Evolutionary conservation across 2,888 invertebrate species (phyloP).

Genomic region (Rotaria sp.): DNA sequence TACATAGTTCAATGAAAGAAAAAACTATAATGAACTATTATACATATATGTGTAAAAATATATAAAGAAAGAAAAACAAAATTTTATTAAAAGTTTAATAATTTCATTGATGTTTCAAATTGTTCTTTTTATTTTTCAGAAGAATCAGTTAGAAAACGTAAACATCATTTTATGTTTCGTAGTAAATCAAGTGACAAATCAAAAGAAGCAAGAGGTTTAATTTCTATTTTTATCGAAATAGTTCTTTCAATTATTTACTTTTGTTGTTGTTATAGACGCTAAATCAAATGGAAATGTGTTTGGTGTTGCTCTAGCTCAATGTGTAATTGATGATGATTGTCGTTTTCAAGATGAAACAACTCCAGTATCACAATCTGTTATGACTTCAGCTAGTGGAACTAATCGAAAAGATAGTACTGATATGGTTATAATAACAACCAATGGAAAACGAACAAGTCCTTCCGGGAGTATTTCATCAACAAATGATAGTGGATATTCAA

Average conservation of each 20-base stretch:
- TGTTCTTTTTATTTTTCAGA: not conserved
- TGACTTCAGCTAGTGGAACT: not conserved
- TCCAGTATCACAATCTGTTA: not conserved
- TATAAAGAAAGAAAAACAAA: not conserved
- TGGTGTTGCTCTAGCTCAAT: conserved; percentile 4
- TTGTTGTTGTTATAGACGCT: not conserved
- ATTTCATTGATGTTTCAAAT: not conserved
- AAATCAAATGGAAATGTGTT: not conserved
- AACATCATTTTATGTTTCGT: conserved; percentile 31
- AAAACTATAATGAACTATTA: not conserved
- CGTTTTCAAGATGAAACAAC: not conserved
- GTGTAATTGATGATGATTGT: conserved; percentile 7
- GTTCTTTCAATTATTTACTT: too few species aligned
- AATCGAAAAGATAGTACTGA: conserved; percentile 7
- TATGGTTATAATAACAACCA: not conserved
- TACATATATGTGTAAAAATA: not conserved
- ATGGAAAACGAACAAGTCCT: conserved; percentile 6
- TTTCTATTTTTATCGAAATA: not conserved
- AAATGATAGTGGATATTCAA: conserved; percentile 24
- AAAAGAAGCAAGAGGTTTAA: conserved; percentile 17
- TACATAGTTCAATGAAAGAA: too few species aligned
- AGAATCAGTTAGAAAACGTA: conserved; percentile 9
- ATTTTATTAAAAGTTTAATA: not conserved
- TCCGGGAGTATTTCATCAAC: conserved; percentile 4
- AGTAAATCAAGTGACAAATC: conserved; percentile 29